These are phyloP conservation scores for Troglohyphantes excavatus DNA, from an alignment of 2,888 invertebrate species.

Conservation along the genomic window DNA sequence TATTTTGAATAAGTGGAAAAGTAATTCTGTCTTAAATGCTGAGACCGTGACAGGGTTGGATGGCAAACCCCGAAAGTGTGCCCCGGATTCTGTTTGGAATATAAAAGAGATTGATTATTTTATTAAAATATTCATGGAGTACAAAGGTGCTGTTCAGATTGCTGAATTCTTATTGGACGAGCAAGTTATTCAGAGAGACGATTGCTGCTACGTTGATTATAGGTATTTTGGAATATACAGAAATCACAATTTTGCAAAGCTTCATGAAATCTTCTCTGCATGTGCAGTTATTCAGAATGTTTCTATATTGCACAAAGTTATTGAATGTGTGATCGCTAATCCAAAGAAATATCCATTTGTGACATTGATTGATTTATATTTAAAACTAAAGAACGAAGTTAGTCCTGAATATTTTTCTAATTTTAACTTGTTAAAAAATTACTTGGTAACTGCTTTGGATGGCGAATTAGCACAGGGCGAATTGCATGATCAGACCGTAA, in stretches of 20 bases:
- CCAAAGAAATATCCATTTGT: neutral
- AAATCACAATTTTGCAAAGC: neutral
- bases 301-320: neutral
- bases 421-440: neutral
- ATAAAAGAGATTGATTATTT: neutral
- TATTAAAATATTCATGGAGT: neutral
- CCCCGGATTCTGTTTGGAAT: too few relatives aligned
- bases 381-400: neutral
- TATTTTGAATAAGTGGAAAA: neutral
- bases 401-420: neutral
- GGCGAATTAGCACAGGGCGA: neutral
- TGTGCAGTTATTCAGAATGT: slow-evolving; percentile 2
- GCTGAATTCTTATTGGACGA: neutral
- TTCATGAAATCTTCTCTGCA: neutral
- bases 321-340: neutral
- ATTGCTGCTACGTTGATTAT: too few relatives aligned
- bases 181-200: neutral
- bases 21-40: neutral
- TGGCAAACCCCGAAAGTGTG: too few relatives aligned
- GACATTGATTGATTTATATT: neutral
- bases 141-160: neutral
- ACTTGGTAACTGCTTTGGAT: neutral
- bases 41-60: too few relatives aligned
- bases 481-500: too few relatives aligned
- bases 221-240: neutral